Evolutionary conservation across 2,113 vertebrate genomes (phyloP), one percentile per base, ranked within the genome.

Genomic region (Thomomys bottae): DNA sequence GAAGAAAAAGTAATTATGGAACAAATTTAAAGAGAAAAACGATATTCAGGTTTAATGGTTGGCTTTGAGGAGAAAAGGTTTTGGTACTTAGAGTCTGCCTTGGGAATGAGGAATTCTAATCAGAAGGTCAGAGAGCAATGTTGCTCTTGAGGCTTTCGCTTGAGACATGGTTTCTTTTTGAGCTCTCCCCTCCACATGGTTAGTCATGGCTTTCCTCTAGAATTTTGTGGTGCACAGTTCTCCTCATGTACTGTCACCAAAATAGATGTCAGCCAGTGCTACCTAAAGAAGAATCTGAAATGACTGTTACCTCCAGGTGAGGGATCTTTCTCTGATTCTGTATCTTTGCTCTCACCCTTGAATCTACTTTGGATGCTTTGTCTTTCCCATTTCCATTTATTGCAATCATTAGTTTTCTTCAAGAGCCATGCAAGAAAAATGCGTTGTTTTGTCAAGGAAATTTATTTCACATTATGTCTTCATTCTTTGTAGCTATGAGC

Each of bases 1-100:
- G 76, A 87, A 14, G 76, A 78, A 86, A 67, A n/a, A 20, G n/a
- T n/a, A 81, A 75, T n/a, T 87, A 45, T 38, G 28, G 70, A 73
- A 7, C 72, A 70, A 76, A 76, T 61, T 77, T 40, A 45, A 81
- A 64, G 20, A 80, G 64, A 89, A 57, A 30, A n/a, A n/a, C n/a
- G n/a, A n/a, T n/a, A n/a, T n/a, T 42, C 14, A 66, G 63, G 30
- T 82, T 82, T 49, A 67, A n/a, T 6, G 20, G 14, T 36, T n/a
- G 32, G 32, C 30, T 67, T 67, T 80, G 24, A 40, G 32, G 21
- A 28, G 18, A 38, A 42, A 23, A 40, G 9, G 28, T 49, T 26
- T 30, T 45, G 1, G 78, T 45, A 66, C 66, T 61, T 32, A 42
- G 32, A 38, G 18, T 0, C 61, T 63, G 14, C 57, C 24, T 14